A percentile compares a stretch with the other conserved stretches of the same genome.
Conservation (phyloP, 2,113 vertebrate genomes). For the Trichomycterus rosablanca region DNA sequence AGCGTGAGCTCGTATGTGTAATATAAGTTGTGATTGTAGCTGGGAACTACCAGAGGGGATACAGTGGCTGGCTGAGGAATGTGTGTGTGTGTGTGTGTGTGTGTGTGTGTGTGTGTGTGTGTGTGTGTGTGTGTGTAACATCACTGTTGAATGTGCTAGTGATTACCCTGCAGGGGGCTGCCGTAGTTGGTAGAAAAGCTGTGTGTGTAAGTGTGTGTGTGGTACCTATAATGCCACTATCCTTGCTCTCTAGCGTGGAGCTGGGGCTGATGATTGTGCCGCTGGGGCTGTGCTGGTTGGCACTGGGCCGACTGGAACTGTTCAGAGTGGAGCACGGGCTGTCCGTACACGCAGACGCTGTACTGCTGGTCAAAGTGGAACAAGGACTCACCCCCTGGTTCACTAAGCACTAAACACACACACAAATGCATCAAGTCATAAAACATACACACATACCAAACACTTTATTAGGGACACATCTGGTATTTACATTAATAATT, state of each 20-base stretch:
- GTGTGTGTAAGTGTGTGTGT: background rate
- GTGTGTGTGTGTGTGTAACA: background rate
- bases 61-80: no score
- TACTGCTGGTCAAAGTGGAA: slow-evolving; percentile 94
- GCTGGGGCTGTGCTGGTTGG: slow-evolving; percentile 80
- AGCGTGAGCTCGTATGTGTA: no score
- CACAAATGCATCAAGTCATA: slow-evolving; percentile 5
- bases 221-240: slow-evolving; percentile 98
- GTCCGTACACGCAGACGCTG: slow-evolving; percentile 87
- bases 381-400: slow-evolving; percentile 64
- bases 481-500: no score
- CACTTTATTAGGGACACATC: no score
- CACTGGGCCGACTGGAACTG: slow-evolving; percentile 70
- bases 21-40: no score
- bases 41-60: no score
- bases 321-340: slow-evolving; percentile 97
- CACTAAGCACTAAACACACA: slow-evolving; percentile 36
- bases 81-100: slow-evolving; percentile 10
- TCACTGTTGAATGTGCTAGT: slow-evolving; percentile 2
- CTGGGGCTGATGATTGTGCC: slow-evolving; percentile 93
- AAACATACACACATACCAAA: slow-evolving; percentile 10
- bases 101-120: slow-evolving; percentile 4
- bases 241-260: slow-evolving; percentile 98
- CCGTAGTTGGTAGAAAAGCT: background rate
- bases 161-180: background rate